These are phyloP conservation scores for Chymomyza costata DNA, from an alignment of 1,140 invertebrate genomes.

Conservation along the genomic window DNA sequence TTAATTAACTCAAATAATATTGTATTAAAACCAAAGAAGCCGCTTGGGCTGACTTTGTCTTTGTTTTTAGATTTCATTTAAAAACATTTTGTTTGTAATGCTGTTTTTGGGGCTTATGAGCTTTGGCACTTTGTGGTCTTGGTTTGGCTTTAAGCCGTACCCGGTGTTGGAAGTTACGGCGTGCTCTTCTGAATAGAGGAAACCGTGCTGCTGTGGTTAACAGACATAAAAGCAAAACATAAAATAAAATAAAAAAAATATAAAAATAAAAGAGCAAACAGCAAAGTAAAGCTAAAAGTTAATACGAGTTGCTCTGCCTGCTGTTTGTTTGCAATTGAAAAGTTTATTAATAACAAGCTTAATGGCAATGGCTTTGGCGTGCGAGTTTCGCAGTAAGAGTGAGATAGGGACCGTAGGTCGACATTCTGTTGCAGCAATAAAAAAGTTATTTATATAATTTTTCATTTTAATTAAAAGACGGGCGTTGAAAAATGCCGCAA, in stretches of 20 bases:
- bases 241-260: too few relatives aligned
- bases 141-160: background rate
- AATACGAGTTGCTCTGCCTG: slow-evolving; percentile 59
- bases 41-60: slow-evolving; percentile 7
- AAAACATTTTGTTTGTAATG: slow-evolving; percentile 15
- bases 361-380: too few relatives aligned
- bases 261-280: slow-evolving; percentile 12
- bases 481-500: slow-evolving; percentile 3
- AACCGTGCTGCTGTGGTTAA: slow-evolving; percentile 4
- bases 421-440: slow-evolving; percentile 14
- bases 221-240: background rate
- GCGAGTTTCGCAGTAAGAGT: too few relatives aligned
- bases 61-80: slow-evolving; percentile 8
- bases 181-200: too few relatives aligned
- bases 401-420: background rate
- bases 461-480: slow-evolving; percentile 60
- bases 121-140: slow-evolving; percentile 48
- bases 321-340: slow-evolving; percentile 61
- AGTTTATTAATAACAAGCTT: slow-evolving; percentile 70
- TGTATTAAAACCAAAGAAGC: background rate
- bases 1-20: slow-evolving; percentile 65
- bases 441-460: slow-evolving; percentile 24
- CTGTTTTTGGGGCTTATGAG: slow-evolving; percentile 36
- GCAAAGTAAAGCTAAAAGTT: slow-evolving; percentile 52
- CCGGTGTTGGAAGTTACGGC: too few relatives aligned